Conservation (phyloP, 2,113 vertebrate genomes). For the Zootoca vivipara region DNA sequence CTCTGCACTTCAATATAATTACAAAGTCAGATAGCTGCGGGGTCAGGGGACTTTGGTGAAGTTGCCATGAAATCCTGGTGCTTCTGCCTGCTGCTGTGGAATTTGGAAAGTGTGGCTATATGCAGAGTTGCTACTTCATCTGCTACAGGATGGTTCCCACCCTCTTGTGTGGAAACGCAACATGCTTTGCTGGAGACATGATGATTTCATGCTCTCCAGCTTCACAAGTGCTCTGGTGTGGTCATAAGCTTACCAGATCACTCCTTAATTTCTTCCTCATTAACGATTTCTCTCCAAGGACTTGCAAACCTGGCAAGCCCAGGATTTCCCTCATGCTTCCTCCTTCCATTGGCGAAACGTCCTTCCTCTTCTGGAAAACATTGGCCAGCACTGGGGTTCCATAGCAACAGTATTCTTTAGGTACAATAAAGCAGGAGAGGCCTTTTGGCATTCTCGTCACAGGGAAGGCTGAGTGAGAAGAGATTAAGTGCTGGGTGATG, state of each 20-base stretch:
- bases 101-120: neutral
- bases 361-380: neutral
- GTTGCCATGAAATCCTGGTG: no score
- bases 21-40: neutral
- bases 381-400: neutral
- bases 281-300: neutral
- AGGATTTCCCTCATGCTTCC: neutral
- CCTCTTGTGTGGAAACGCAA: neutral
- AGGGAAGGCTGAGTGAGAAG: neutral
- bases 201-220: neutral
- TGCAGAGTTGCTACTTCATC: neutral
- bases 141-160: neutral
- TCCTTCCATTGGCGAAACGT: neutral
- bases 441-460: neutral
- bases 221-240: neutral
- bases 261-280: neutral
- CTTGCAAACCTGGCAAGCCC: neutral
- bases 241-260: neutral
- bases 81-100: neutral
- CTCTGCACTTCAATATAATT: neutral
- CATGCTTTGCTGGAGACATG: neutral
- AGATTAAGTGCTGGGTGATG: neutral
- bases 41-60: neutral
- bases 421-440: neutral
- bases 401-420: neutral